Evolutionary conservation across 2,888 invertebrate genomes (phyloP).

Genomic region (Ommatoiulus sabulosus): DNA sequence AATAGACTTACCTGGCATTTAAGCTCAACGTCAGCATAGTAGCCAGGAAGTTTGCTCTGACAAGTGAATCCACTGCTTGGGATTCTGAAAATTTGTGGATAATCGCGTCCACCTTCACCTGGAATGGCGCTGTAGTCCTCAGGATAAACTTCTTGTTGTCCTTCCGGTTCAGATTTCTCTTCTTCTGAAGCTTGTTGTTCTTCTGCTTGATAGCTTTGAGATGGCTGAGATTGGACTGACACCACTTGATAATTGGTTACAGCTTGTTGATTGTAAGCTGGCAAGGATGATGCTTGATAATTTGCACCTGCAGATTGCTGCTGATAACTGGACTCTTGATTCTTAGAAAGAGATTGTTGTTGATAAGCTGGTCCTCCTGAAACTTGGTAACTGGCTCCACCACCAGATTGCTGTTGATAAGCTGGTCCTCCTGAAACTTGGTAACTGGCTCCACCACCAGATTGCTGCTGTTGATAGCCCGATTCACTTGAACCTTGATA

Average conservation of each 20-base stretch:
- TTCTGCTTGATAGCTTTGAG: neutral
- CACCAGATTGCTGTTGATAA: conserved; percentile 38
- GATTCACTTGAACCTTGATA: neutral
- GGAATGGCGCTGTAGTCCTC: conserved; percentile 58
- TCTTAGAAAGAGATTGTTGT: neutral
- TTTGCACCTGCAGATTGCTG: neutral
- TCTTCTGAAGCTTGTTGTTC: neutral
- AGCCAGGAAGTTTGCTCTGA: conserved; percentile 52
- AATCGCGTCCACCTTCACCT: conserved; percentile 56
- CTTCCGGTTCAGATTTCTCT: conserved; percentile 16
- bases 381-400: neutral
- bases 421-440: conserved; percentile 29
- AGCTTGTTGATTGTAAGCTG: conserved; percentile 18
- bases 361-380: conserved; percentile 47
- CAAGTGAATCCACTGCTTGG: conserved; percentile 54
- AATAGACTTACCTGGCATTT: conserved; percentile 56
- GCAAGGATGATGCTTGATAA: neutral
- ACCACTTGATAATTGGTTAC: conserved; percentile 38
- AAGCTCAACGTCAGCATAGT: conserved; percentile 56
- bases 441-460: neutral
- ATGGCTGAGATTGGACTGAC: neutral
- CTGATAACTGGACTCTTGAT: neutral
- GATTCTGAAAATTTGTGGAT: conserved; percentile 54
- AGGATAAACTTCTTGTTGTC: conserved; percentile 52
- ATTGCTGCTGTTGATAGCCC: neutral